phyloP scores from a whole-genome alignment of 2,113 vertebrate genomes.

The Ophiodon elongatus region DNA sequence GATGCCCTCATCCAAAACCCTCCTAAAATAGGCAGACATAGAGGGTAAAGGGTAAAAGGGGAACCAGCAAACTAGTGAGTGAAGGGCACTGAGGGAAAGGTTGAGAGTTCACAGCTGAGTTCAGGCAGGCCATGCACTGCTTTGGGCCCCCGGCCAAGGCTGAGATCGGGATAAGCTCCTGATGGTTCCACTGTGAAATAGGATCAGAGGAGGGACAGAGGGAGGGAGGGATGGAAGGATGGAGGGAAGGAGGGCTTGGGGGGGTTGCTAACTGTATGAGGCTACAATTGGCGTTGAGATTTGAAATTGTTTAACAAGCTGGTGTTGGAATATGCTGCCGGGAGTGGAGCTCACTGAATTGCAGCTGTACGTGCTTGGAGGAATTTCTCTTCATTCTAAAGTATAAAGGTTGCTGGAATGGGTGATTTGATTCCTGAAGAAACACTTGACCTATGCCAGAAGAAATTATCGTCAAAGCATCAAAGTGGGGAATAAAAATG shows the following conservation, averaged over 20 bases:
- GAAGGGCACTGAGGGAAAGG: constrained; percentile 60
- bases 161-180: constrained; percentile 78
- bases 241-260: constrained; percentile 1
- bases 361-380: constrained; percentile 33
- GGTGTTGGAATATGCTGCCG: constrained; percentile 60
- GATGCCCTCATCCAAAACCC: constrained; percentile 45
- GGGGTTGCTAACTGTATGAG: constrained; percentile 53
- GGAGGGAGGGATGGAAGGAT: constrained; percentile 47
- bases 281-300: constrained; percentile 67
- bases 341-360: constrained; percentile 45
- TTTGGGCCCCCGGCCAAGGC: constrained; percentile 65
- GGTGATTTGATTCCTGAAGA: constrained; percentile 29
- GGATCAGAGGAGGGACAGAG: constrained; percentile 74
- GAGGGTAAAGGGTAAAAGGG: constrained; percentile 30
- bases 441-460: constrained; percentile 28
- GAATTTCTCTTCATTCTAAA: constrained; percentile 40
- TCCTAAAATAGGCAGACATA: constrained; percentile 65
- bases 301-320: constrained; percentile 78
- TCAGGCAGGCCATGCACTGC: constrained; percentile 62
- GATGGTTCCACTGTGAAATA: constrained; percentile 77
- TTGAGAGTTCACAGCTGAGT: constrained; percentile 76
- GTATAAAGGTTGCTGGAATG: constrained; percentile 27
- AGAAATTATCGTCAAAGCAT: constrained; percentile 51
- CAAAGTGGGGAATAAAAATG: constrained; percentile 35
- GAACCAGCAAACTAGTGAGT: constrained; percentile 44